Conservation (phyloP, 2,797 vertebrate species). For the Cynopterus sphinx region DNA sequence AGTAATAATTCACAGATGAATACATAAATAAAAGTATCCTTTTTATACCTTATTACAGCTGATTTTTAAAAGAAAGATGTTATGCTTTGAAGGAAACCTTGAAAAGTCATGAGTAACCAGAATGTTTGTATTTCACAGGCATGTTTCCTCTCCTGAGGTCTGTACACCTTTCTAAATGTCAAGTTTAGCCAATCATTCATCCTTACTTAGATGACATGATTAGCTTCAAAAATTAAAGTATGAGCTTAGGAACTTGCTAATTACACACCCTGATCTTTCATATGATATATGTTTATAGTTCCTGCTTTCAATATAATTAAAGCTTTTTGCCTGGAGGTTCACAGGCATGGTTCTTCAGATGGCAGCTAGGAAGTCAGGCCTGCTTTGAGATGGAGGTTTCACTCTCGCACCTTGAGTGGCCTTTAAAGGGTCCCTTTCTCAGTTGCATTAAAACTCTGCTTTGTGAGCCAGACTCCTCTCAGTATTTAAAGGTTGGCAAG, state of each 20-base stretch:
- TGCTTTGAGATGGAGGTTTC: background rate
- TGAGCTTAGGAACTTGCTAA: background rate
- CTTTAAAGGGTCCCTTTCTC: background rate
- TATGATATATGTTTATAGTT: background rate
- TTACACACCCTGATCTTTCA: background rate
- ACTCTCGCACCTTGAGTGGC: background rate
- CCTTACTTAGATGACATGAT: background rate
- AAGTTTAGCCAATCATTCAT: background rate
- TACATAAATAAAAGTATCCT: background rate
- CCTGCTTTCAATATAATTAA: conserved; percentile 16
- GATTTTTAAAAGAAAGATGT: background rate
- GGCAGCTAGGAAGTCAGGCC: background rate
- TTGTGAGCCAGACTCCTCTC: background rate
- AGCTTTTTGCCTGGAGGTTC: background rate
- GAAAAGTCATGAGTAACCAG: background rate
- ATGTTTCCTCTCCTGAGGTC: background rate
- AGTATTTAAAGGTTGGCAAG: background rate
- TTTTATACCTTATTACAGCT: background rate
- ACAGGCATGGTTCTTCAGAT: background rate
- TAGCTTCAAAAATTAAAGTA: background rate
- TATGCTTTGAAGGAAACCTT: background rate
- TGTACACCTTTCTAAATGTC: background rate
- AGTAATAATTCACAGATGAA: background rate
- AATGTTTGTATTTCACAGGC: background rate
- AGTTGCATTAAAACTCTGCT: background rate